Percentiles rank a stretch among this genome's conserved stretches.
These are phyloP conservation scores for Chironomus tentans DNA, from an alignment of 2,888 invertebrate genomes.

Conservation along the genomic window DNA sequence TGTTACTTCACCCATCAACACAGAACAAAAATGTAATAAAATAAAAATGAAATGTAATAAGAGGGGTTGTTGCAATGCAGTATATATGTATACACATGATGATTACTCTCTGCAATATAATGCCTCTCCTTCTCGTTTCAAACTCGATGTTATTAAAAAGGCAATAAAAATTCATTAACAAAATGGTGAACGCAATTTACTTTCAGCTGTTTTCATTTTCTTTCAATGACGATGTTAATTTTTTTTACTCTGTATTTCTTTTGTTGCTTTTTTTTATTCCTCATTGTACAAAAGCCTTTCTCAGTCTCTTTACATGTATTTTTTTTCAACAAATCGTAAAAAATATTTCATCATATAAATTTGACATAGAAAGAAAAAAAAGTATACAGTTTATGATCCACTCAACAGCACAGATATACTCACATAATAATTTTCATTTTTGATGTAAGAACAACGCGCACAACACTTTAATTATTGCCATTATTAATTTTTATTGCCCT, in stretches of 20 bases:
- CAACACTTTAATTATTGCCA: slow-evolving; percentile 18
- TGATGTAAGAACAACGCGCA: not conserved
- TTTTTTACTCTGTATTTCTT: too few species aligned
- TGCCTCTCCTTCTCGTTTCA: not conserved
- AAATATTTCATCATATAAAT: not conserved
- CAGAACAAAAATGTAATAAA: not conserved
- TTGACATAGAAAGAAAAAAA: not conserved
- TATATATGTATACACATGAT: not conserved
- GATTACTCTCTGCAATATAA: not conserved
- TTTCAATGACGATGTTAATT: not conserved
- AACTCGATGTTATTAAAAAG: not conserved
- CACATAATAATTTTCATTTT: too few species aligned
- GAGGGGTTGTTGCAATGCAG: not conserved
- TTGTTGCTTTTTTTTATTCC: not conserved
- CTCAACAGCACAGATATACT: too few species aligned
- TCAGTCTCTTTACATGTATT: not conserved
- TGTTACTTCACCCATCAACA: slow-evolving; percentile 7
- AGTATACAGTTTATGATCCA: not conserved
- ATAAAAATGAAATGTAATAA: not conserved
- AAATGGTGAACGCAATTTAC: slow-evolving; percentile 16
- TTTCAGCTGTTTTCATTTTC: not conserved
- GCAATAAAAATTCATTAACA: slow-evolving; percentile 25
- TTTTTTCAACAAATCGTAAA: not conserved
- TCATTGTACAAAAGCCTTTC: not conserved
- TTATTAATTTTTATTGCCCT: slow-evolving; percentile 25